phyloP scores from a whole-genome alignment of 2,888 invertebrate species.

The Resseliella maxima region DNA sequence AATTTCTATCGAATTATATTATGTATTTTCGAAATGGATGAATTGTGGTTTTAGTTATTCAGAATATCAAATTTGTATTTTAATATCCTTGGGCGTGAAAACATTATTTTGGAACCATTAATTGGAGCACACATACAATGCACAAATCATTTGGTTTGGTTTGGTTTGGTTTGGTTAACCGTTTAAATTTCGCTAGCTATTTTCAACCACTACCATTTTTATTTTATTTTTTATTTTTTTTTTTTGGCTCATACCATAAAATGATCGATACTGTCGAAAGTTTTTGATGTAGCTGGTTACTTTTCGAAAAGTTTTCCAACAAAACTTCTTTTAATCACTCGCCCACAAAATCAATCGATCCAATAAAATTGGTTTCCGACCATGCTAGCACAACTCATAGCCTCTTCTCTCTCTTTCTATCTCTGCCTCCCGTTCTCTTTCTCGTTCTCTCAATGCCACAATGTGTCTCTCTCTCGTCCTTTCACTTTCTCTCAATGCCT shows the following conservation, averaged over 20 bases:
- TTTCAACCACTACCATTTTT: neutral
- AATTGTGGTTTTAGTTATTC: neutral
- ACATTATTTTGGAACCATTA: neutral
- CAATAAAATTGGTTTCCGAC: constrained; percentile 43
- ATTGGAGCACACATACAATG: neutral
- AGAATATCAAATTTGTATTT: neutral
- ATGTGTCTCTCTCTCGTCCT: too few species aligned
- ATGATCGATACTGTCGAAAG: neutral
- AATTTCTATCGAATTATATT: neutral
- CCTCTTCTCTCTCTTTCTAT: neutral
- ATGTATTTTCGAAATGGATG: neutral
- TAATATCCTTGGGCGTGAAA: neutral
- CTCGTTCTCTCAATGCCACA: too few species aligned
- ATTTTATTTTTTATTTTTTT: neutral
- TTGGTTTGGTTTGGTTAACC: too few species aligned
- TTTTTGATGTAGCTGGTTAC: neutral
- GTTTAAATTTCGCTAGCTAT: neutral
- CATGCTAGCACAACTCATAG: neutral
- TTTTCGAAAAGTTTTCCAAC: neutral
- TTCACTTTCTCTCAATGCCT: too few species aligned
- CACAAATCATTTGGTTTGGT: too few species aligned
- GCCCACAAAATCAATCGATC: constrained; percentile 33
- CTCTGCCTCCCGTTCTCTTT: neutral
- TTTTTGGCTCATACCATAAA: neutral
- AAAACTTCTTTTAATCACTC: neutral